A percentile compares a stretch with the other conserved stretches of the same genome.
Evolutionary conservation across 2,888 invertebrate species (phyloP).

Genomic region (Acleris literana): DNA sequence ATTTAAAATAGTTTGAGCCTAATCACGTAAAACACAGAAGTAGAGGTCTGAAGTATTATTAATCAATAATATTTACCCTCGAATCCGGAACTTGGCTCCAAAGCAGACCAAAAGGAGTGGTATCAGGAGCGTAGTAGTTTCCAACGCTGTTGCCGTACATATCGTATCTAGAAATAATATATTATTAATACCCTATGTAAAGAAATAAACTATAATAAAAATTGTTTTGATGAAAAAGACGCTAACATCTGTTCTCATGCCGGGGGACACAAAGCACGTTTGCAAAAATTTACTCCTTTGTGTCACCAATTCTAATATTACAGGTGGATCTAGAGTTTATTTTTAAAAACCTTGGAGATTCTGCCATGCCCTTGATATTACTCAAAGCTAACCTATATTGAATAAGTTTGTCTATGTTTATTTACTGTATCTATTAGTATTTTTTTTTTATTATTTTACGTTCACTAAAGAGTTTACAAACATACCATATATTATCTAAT

Average conservation of each 20-base stretch:
- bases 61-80: slow-evolving; percentile 54
- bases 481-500: too few relatives aligned
- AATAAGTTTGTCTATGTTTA: too few relatives aligned
- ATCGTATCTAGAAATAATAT: slow-evolving; percentile 64
- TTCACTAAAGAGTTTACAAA: too few relatives aligned
- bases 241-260: slow-evolving; percentile 9
- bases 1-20: too few relatives aligned
- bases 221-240: neutral
- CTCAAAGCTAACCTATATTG: too few relatives aligned
- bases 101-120: slow-evolving; percentile 62
- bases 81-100: slow-evolving; percentile 77
- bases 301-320: too few relatives aligned
- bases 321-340: neutral
- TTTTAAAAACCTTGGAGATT: neutral
- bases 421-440: too few relatives aligned
- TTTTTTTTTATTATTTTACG: too few relatives aligned
- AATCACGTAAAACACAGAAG: too few relatives aligned
- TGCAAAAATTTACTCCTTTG: too few relatives aligned
- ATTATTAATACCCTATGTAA: slow-evolving; percentile 8
- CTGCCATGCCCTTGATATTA: too few relatives aligned
- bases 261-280: neutral
- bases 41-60: neutral
- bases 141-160: slow-evolving; percentile 56
- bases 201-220: slow-evolving; percentile 5
- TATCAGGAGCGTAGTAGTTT: slow-evolving; percentile 68